phyloP scores from a whole-genome alignment of 2,113 vertebrate species.

The Rhynchopsitta pachyrhyncha region DNA sequence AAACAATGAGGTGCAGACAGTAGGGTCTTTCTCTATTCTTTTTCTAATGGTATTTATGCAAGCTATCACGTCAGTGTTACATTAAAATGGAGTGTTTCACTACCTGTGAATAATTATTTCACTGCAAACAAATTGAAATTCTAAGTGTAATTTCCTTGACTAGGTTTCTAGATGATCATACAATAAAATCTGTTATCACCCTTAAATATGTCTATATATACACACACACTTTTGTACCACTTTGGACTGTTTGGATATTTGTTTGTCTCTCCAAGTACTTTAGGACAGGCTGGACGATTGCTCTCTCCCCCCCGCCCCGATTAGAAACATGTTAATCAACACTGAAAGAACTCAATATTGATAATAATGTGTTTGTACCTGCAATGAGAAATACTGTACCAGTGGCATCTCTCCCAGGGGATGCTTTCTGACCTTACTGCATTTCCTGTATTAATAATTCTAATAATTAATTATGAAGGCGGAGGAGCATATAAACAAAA shows the following conservation, averaged over 20 bases:
- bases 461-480: background rate
- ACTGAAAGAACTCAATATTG: background rate
- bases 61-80: background rate
- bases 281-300: background rate
- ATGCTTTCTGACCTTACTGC: background rate
- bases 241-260: background rate
- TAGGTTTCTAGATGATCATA: background rate
- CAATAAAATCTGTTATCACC: background rate
- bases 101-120: background rate
- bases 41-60: background rate
- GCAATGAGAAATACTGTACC: background rate
- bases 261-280: background rate
- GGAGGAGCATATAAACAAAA: background rate
- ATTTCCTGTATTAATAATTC: background rate
- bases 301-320: background rate
- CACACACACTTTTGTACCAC: background rate
- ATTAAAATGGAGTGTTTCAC: background rate
- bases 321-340: background rate
- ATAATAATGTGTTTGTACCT: background rate
- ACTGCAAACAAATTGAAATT: background rate
- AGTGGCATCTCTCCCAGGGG: background rate
- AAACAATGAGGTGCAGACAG: background rate
- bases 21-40: background rate
- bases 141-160: background rate
- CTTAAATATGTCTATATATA: background rate